These are phyloP conservation scores for Tympanuchus pallidicinctus DNA, from an alignment of 2,113 vertebrate genomes.

Conservation along the genomic window DNA sequence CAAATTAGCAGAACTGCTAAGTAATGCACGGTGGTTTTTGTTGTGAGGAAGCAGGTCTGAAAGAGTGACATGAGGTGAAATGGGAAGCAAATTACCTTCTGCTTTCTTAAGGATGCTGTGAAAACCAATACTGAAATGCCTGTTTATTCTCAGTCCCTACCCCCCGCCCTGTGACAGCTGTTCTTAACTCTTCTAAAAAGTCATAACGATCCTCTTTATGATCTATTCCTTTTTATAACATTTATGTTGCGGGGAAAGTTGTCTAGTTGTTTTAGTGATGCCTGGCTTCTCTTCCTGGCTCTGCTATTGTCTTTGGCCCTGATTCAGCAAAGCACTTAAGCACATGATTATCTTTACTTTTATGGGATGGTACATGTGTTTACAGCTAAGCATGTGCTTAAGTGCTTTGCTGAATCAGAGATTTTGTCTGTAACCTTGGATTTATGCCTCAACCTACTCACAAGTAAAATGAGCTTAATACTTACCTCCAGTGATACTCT, in stretches of 20 bases:
- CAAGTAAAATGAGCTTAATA: conserved; percentile 57
- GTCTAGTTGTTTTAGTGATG: conserved; percentile 70
- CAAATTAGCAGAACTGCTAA: conserved; percentile 29
- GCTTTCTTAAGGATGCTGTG: conserved; percentile 73
- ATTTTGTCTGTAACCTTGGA: conserved; percentile 69
- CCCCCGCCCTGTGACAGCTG: conserved; percentile 71
- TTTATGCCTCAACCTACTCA: conserved; percentile 64
- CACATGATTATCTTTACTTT: conserved; percentile 73
- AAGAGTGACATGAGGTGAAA: conserved; percentile 14
- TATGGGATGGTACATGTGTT: conserved; percentile 74
- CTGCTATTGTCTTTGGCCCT: conserved; percentile 72
- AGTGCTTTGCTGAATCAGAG: conserved; percentile 74
- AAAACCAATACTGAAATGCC: conserved; percentile 63
- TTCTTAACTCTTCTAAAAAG: conserved; percentile 72
- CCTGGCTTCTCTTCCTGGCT: conserved; percentile 69
- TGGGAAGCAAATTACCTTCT: conserved; percentile 50
- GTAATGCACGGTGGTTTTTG: not conserved
- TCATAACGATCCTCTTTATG: conserved; percentile 68
- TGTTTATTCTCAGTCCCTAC: conserved; percentile 57
- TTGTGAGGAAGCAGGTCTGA: not conserved
- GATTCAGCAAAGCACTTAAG: conserved; percentile 74
- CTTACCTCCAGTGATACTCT: conserved; percentile 27
- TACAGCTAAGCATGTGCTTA: conserved; percentile 74
- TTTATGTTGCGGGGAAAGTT: conserved; percentile 54
- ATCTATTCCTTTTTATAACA: conserved; percentile 64